Percentiles rank a stretch among this genome's conserved stretches.
Conservation (phyloP, 23 tunicate species). For the Halocynthia roretzi region DNA sequence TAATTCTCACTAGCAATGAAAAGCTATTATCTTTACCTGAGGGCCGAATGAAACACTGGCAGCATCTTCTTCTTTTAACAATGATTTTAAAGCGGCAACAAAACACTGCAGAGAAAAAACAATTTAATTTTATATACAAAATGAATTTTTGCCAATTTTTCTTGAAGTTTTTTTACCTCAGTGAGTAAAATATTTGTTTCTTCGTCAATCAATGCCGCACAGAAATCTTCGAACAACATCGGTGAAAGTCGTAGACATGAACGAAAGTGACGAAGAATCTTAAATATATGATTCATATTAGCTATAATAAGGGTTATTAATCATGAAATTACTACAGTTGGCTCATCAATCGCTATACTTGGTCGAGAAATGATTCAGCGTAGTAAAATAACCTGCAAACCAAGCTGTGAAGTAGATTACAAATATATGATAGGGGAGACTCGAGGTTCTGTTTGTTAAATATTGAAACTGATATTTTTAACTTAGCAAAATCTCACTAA, state of each 20-base stretch:
- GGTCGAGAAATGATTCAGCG: too few relatives aligned
- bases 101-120: slow-evolving; percentile 52
- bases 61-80: slow-evolving; percentile 71
- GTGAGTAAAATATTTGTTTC: slow-evolving; percentile 20
- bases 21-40: background rate
- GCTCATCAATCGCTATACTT: too few relatives aligned
- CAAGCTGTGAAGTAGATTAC: too few relatives aligned
- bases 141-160: background rate
- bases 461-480: background rate
- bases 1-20: too few relatives aligned
- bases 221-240: slow-evolving; percentile 86
- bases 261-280: slow-evolving; percentile 62
- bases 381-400: too few relatives aligned
- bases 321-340: background rate
- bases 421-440: too few relatives aligned
- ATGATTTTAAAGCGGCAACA: slow-evolving; percentile 44
- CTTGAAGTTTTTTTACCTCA: slow-evolving; percentile 14
- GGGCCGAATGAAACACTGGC: slow-evolving; percentile 47
- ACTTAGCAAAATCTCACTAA: background rate
- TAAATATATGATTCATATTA: background rate
- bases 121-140: background rate
- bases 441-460: too few relatives aligned
- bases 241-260: slow-evolving; percentile 66
- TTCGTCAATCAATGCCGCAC: slow-evolving; percentile 64
- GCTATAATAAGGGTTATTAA: background rate